phyloP scores from a whole-genome alignment of 2,113 vertebrate species.

The Sapajus apella region DNA sequence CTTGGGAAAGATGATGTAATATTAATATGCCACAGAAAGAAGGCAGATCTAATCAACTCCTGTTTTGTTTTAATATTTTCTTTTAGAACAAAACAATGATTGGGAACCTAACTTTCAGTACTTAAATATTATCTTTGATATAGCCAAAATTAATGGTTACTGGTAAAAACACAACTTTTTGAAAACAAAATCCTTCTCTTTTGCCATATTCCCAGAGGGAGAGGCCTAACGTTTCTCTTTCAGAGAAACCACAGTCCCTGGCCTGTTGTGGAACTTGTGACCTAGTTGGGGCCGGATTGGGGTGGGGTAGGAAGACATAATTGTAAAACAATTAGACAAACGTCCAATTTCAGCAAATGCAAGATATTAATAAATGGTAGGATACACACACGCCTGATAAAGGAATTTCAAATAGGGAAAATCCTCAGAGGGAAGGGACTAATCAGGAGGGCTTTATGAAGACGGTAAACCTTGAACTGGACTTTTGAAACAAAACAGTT shows the following conservation, averaged over 20 bases:
- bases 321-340: not conserved
- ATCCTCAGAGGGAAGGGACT: not conserved
- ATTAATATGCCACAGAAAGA: not conserved
- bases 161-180: constrained; percentile 18
- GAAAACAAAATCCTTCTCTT: not conserved
- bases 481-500: not conserved
- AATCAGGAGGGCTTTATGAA: not conserved
- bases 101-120: not conserved
- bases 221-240: not conserved
- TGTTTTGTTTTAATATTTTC: constrained; percentile 39
- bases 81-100: constrained; percentile 36
- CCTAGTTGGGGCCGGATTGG: not conserved
- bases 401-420: not conserved
- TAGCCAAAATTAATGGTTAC: not conserved
- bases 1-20: constrained; percentile 35
- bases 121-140: constrained; percentile 13
- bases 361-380: not conserved
- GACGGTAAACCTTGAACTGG: not conserved
- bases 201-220: not conserved
- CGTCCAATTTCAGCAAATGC: not conserved
- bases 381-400: not conserved
- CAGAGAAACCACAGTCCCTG: not conserved
- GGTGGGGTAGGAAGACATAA: not conserved
- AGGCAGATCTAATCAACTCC: constrained; percentile 35
- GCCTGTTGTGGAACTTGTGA: not conserved